These are phyloP conservation scores for Helobdella robusta DNA, from an alignment of 2,888 invertebrate genomes.

Conservation along the genomic window DNA sequence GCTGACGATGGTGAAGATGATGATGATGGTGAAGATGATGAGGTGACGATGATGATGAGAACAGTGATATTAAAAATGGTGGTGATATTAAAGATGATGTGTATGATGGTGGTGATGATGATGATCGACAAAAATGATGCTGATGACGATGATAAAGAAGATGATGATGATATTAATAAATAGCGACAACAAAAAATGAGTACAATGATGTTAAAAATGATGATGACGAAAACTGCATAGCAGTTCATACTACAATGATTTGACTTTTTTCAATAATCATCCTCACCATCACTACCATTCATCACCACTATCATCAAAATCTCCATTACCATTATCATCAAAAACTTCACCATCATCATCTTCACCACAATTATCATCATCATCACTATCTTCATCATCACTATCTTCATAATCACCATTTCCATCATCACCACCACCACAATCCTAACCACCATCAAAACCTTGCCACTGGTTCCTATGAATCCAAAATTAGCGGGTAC, in stretches of 20 bases:
- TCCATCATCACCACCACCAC: not conserved
- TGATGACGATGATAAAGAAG: too few species aligned
- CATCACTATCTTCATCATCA: not conserved
- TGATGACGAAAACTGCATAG: too few species aligned
- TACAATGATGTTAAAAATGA: too few species aligned
- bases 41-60: not conserved
- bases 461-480: conserved; percentile 19
- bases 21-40: too few species aligned
- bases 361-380: not conserved
- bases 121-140: too few species aligned
- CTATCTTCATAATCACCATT: not conserved
- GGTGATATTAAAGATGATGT: too few species aligned
- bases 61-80: not conserved
- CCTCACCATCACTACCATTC: not conserved
- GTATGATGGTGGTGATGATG: too few species aligned
- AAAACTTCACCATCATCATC: not conserved
- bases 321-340: not conserved
- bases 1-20: too few species aligned
- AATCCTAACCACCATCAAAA: not conserved
- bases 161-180: too few species aligned
- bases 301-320: not conserved
- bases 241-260: too few species aligned
- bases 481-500: conserved; percentile 29
- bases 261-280: not conserved
- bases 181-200: too few species aligned